Evolutionary conservation across 2,113 vertebrate species (phyloP), one percentile per base, ranked within the genome.

Genomic region (Hydrolagus affinis): DNA sequence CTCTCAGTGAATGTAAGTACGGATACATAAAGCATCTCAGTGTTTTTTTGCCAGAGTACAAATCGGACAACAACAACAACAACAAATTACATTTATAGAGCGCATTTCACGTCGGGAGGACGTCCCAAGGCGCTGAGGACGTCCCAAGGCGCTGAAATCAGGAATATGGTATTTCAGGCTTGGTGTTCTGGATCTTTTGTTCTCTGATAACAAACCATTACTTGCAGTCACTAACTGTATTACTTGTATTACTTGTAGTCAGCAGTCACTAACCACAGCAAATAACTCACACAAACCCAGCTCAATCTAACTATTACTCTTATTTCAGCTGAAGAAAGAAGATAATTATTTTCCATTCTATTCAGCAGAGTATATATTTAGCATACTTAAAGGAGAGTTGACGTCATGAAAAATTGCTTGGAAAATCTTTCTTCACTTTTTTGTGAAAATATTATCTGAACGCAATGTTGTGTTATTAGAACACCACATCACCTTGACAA

Each of bases 171-270:
- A 83, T 3, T 30, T 8, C n/a, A 14, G 60, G 64, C 25, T 21
- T 66, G 32, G 11, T 64, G 62, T 68, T 28, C 78, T 68, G 4
- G 78, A 83, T 66, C 78, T 66, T 66, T 83, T 83, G 32, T 66
- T 83, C 78, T 14, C 64, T 83, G 78, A 83, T 83, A 83, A 83
- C 7, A 21, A 66, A 83, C 2, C 32, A 14, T 30, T 66, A 32
- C n/a, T n/a, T n/a, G n/a, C n/a, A n/a, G n/a, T n/a, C n/a, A n/a
- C n/a, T n/a, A n/a, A n/a, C n/a, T n/a, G n/a, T n/a, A n/a, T n/a
- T n/a, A n/a, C n/a, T n/a, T n/a, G n/a, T n/a, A n/a, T n/a, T n/a
- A n/a, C n/a, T n/a, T n/a, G n/a, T n/a, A n/a, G 78, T 83, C 60
- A 83, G 56, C 21, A 28, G 28, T n/a, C 17, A 4, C 0, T 66